Evolutionary conservation across 2,888 invertebrate species (phyloP), one percentile per base, ranked within the genome.

Genomic region (Salpingus planirostris): DNA sequence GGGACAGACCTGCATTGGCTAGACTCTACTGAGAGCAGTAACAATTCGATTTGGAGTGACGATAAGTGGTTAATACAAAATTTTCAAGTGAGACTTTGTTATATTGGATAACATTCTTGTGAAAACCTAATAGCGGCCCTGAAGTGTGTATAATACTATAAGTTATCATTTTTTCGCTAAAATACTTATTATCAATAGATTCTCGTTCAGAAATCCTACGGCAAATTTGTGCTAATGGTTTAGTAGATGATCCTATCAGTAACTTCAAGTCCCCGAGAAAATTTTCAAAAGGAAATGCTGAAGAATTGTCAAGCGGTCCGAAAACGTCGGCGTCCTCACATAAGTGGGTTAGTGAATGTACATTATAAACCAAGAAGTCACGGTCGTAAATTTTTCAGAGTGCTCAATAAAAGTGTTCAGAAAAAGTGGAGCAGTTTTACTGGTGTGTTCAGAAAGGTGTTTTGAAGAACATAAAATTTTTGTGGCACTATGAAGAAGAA

Each of bases 301-400:
- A 33, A 28, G 38, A 29, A 24, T 31, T 28, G 28, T 40, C 37
- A 12, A 40, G 24, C 23, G 27, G 14, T 27, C 31, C 37, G 33
- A 13, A 41, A 27, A 25, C 29, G 22, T 29, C 24, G 13, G 27
- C 35, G 33, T 43, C 43, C 13, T 40, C 37, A 25, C 24, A 29
- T 24, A 43, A 24, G 30, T 43, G 40, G 13, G 32, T 21, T 25
- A 40, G 27, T 24, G 11, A 27, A 35, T 43, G 43, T 15, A 40
- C 31, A 27, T 43, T 40, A 31, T 42, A 42, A 32, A 41, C 34
- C 21, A 32, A 42, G 22, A 38, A 36, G 18, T 42, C 33, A 15
- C 14, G 3, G n/a, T 29, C 36, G 30, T 40, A 38, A 37, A 8
- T 18, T 12, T 13, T 21, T 14, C 21, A 27, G 25, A 30, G 33